Evolutionary conservation across 2,797 vertebrate genomes (phyloP).

Genomic region (Astyanax mexicanus): DNA sequence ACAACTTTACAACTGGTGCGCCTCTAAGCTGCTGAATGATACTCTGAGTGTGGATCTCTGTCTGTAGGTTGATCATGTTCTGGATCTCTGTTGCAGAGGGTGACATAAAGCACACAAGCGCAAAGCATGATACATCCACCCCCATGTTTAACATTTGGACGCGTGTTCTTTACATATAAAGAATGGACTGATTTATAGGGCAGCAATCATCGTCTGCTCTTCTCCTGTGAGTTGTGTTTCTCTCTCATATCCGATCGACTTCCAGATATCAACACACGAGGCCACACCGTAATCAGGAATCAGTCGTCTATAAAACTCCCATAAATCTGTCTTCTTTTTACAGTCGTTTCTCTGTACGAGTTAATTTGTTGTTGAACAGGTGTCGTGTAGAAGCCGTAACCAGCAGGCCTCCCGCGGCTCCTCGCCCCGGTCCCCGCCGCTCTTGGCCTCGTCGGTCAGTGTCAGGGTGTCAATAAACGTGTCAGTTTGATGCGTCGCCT

Average conservation of each 20-base stretch:
- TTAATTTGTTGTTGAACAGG: slow-evolving; percentile 80
- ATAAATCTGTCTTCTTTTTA: slow-evolving; percentile 72
- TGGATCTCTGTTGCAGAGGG: too few relatives aligned
- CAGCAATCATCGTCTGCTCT: too few relatives aligned
- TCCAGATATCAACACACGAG: slow-evolving; percentile 56
- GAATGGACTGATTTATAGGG: too few relatives aligned
- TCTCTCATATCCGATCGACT: neutral
- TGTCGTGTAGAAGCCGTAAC: slow-evolving; percentile 59
- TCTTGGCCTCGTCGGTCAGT: slow-evolving; percentile 30
- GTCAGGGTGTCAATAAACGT: slow-evolving; percentile 55
- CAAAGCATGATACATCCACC: too few relatives aligned
- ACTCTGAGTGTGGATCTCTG: too few relatives aligned
- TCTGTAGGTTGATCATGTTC: too few relatives aligned
- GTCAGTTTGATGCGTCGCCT: slow-evolving; percentile 47
- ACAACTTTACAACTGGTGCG: too few relatives aligned
- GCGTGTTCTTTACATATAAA: too few relatives aligned
- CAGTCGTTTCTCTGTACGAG: slow-evolving; percentile 57
- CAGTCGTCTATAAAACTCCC: slow-evolving; percentile 54
- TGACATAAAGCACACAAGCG: too few relatives aligned
- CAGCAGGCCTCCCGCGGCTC: slow-evolving; percentile 63
- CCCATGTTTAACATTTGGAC: too few relatives aligned
- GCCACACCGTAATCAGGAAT: slow-evolving; percentile 58
- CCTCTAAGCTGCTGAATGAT: too few relatives aligned
- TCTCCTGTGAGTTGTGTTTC: neutral
- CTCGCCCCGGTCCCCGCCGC: slow-evolving; percentile 15